Evolutionary conservation across 1,140 invertebrate genomes (phyloP), one percentile per base, ranked within the genome.

Genomic region (Frieseomelitta varia): DNA sequence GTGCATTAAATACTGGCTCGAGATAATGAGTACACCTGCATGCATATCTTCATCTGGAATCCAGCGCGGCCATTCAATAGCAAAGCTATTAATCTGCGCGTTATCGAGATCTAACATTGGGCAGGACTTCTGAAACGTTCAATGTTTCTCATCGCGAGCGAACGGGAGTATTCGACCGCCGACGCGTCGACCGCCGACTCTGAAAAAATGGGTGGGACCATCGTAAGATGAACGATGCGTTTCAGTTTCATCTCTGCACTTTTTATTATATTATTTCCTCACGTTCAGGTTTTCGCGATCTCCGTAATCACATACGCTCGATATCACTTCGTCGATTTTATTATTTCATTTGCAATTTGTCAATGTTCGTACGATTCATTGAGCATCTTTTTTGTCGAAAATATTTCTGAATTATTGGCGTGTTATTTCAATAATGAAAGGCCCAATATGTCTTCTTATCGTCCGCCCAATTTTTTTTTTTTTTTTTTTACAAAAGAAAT

Each of bases 21-120:
- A 75, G 79, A 75, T 81, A 81, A 81, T 75, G 79, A 82, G 80
- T 82, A 47, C 61, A 82, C 80, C 80, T 77, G 80, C 55, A n/a
- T 47, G 80, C 80, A 19, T 77, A 82, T 82, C 80, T 82, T 68
- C 80, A 58, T 82, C 80, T 76, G 61, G 73, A 56, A 82, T 56
- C 17, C 61, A 47, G 24, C 15, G 73, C 34, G 27, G 39, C 72
- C 73, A 76, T 82, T 82, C 80, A 58, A 82, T 77, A 68, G 73
- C 80, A 2, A 56, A 56, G 80, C 80, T 82, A 82, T 82, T 76
- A 82, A 82, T 82, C 80, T 39, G 39, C 11, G 2, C 24, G 8
- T 17, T 82, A 82, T 82, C 80, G 27, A 68, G 80, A 82, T 82
- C 53, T 82, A 76, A 47, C 80, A 51, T 76, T 34, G 73, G 2